Conservation (phyloP, 35 echinoderm and acorn worm species). For the Amphiura filiformis region DNA sequence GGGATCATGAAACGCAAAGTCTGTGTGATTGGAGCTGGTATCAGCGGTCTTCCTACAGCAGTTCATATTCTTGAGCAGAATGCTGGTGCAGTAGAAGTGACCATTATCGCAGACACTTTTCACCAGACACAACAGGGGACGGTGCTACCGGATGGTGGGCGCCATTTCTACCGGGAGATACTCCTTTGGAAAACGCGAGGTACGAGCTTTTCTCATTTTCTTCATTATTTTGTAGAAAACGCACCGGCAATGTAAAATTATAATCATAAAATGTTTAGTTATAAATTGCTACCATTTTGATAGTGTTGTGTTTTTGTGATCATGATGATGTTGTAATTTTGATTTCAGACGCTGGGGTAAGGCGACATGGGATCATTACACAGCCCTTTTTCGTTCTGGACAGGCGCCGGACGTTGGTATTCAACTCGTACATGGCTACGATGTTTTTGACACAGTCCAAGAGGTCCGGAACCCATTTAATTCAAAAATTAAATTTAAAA, state of each 20-base stretch:
- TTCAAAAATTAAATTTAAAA: no score
- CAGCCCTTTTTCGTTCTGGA: neutral
- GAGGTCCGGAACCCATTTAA: no score
- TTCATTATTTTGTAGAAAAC: no score
- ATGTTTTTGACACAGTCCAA: neutral
- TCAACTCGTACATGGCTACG: neutral
- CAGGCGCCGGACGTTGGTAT: constrained; percentile 6
- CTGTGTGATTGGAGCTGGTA: constrained; percentile 74
- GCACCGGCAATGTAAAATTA: no score
- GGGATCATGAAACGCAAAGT: constrained; percentile 38
- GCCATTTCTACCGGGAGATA: constrained; percentile 18
- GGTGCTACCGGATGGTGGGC: constrained; percentile 67
- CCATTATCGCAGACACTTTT: constrained; percentile 70
- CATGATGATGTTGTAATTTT: no score
- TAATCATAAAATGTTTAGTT: no score
- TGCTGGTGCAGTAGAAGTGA: constrained; percentile 58
- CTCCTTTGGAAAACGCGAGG: neutral
- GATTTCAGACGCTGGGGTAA: constrained; percentile 22
- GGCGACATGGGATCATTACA: constrained; percentile 20
- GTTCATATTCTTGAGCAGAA: constrained; percentile 28
- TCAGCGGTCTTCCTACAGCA: constrained; percentile 74
- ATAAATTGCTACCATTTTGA: no score
- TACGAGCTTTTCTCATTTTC: no score
- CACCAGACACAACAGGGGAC: constrained; percentile 78
- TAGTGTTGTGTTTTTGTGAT: no score